A percentile compares a stretch with the other conserved stretches of the same genome.
These are phyloP conservation scores for Batillaria attramentaria DNA, from an alignment of 1,140 invertebrate genomes.

Conservation along the genomic window DNA sequence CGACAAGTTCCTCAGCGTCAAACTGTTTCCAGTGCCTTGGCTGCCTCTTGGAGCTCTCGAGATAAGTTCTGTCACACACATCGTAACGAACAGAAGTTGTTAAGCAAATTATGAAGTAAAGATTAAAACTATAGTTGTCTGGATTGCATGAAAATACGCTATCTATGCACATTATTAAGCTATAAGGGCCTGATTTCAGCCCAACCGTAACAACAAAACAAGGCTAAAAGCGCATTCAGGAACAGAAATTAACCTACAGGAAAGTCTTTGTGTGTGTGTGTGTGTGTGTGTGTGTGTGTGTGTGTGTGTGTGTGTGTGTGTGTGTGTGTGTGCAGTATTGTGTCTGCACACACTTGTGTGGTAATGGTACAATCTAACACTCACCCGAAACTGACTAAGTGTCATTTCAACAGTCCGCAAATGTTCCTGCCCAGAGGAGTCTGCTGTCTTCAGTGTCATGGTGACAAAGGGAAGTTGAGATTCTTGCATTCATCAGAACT, in stretches of 20 bases:
- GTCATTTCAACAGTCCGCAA: conserved; percentile 53
- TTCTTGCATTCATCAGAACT: conserved; percentile 50
- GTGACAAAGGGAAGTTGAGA: conserved; percentile 50
- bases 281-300: neutral
- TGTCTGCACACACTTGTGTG: neutral
- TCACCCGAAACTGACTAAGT: conserved; percentile 51
- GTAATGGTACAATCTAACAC: neutral
- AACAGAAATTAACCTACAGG: neutral
- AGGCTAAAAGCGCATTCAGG: neutral
- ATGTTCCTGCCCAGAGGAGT: conserved; percentile 45
- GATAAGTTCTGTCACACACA: conserved; percentile 47
- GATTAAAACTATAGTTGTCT: neutral
- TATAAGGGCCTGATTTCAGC: neutral
- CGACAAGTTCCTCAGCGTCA: no score
- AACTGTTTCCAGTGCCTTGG: conserved; percentile 42
- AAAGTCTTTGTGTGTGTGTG: no score
- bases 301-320: neutral
- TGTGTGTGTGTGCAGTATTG: no score
- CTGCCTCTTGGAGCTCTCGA: conserved; percentile 48
- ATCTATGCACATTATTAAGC: neutral
- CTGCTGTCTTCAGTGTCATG: conserved; percentile 47
- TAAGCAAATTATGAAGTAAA: neutral
- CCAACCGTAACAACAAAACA: neutral
- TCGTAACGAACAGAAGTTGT: neutral
- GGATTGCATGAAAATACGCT: neutral